These are phyloP conservation scores for zebrafish (Danio rerio) DNA, from an alignment of 2,113 vertebrate species.

Conservation along the genomic window GRCz12tu NC_133191.1:26889501-26890000, in stretches of 20 bases:
- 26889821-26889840: not conserved
- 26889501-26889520: not conserved
- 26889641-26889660: not conserved
- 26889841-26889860: conserved; percentile 84
- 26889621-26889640: conserved; percentile 8
- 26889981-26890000: conserved; percentile 86
- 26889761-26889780: not conserved
- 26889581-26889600: conserved; percentile 23
- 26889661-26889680: not conserved
- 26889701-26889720: conserved; percentile 10
- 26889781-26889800: not conserved
- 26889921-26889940: conserved; percentile 95
- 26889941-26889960: conserved; percentile 99
- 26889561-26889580: conserved; percentile 29
- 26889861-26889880: conserved; percentile 96
- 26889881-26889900: conserved; percentile 98
- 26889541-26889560: not conserved
- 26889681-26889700: conserved; percentile 20
- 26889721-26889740: not conserved
- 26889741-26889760: conserved; percentile 9
- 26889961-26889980: conserved; percentile 99
- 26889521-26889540: conserved; percentile 17
- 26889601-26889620: conserved; percentile 2
- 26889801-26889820: conserved; percentile 4
- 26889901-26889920: conserved; percentile 99